These are phyloP conservation scores for Hypolimnas misippus DNA, from an alignment of 2,888 invertebrate genomes.

Conservation along the genomic window DNA sequence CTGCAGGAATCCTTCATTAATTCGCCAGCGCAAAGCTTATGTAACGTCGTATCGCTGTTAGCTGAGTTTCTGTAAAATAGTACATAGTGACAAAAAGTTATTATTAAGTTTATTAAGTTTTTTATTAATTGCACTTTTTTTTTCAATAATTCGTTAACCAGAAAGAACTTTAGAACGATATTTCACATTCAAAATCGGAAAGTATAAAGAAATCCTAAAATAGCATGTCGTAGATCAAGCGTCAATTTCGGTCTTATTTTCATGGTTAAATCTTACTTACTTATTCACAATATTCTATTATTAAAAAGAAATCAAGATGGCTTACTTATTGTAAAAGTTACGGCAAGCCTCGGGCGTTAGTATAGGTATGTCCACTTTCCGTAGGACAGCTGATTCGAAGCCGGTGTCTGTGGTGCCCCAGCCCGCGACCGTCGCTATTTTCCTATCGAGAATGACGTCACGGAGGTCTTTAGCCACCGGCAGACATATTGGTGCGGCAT, in stretches of 20 bases:
- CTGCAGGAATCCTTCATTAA: slow-evolving; percentile 84
- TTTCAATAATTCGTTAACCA: too few relatives aligned
- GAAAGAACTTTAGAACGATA: too few relatives aligned
- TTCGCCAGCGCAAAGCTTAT: slow-evolving; percentile 64
- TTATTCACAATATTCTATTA: too few relatives aligned
- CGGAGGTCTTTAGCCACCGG: slow-evolving; percentile 28
- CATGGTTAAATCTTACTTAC: too few relatives aligned
- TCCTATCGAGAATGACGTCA: slow-evolving; percentile 11
- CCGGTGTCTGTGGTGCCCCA: slow-evolving; percentile 38
- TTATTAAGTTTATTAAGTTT: too few relatives aligned
- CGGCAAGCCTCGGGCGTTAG: slow-evolving; percentile 16
- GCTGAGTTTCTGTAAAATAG: slow-evolving; percentile 17
- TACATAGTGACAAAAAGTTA: too few relatives aligned
- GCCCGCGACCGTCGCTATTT: slow-evolving; percentile 32
- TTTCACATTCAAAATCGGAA: too few relatives aligned
- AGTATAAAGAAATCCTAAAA: too few relatives aligned
- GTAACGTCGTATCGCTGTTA: slow-evolving; percentile 10
- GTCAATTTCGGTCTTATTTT: too few relatives aligned
- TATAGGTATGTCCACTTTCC: slow-evolving; percentile 37
- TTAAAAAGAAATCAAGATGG: neutral
- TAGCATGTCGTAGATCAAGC: too few relatives aligned
- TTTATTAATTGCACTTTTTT: too few relatives aligned
- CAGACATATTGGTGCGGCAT: slow-evolving; percentile 38
- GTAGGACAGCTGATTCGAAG: slow-evolving; percentile 11
- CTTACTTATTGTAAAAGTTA: slow-evolving; percentile 29